These are phyloP conservation scores for Rhinoptilus africanus DNA, from an alignment of 2,113 vertebrate genomes.

Conservation along the genomic window DNA sequence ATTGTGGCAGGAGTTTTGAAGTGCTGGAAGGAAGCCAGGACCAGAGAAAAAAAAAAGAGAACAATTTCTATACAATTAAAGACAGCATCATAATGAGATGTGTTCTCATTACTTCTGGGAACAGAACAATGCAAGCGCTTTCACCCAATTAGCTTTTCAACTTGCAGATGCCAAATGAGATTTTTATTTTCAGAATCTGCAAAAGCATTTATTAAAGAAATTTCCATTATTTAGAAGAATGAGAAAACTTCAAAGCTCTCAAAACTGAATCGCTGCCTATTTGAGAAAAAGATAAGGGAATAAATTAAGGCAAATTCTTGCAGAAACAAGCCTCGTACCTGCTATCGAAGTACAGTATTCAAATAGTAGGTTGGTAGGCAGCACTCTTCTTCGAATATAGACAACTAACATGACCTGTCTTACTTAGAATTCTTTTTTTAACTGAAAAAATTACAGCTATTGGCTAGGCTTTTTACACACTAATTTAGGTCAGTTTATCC, in stretches of 20 bases:
- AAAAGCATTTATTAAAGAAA: conserved; percentile 23
- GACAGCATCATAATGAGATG: conserved; percentile 6
- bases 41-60: not conserved
- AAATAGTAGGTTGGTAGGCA: not conserved
- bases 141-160: conserved; percentile 47
- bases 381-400: not conserved
- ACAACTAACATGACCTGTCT: not conserved
- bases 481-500: not conserved
- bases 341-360: not conserved
- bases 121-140: conserved; percentile 33
- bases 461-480: not conserved
- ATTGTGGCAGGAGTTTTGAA: not conserved
- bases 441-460: not conserved
- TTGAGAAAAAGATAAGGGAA: not conserved
- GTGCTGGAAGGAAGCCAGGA: conserved; percentile 8
- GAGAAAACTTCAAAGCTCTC: not conserved
- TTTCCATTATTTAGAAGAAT: conserved; percentile 30
- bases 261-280: not conserved
- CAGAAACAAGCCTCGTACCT: not conserved
- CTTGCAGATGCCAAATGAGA: conserved; percentile 25
- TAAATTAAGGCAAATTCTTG: not conserved
- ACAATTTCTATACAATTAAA: not conserved
- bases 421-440: not conserved
- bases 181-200: conserved; percentile 30
- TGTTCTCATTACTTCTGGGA: not conserved